These are phyloP conservation scores for Zygothrica quintamaculata DNA, from an alignment of 2,888 invertebrate species.

Conservation along the genomic window DNA sequence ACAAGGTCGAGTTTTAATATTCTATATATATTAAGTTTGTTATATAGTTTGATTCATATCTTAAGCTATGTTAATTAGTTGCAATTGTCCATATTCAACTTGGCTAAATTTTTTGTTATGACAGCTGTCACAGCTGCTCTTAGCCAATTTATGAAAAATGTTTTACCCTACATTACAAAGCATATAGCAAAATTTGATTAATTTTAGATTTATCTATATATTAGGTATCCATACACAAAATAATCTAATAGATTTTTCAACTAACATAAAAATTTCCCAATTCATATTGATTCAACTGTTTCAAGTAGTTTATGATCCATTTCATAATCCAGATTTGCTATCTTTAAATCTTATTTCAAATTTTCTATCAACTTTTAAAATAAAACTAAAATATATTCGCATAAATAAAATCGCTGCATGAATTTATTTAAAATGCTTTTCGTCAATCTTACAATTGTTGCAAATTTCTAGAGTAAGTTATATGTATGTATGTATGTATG, in stretches of 20 bases:
- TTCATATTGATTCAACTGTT: too few species aligned
- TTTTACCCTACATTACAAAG: too few species aligned
- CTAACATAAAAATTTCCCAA: too few species aligned
- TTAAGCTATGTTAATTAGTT: not conserved
- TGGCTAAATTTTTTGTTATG: too few species aligned
- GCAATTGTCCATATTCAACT: not conserved
- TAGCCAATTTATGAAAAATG: too few species aligned
- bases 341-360: not conserved
- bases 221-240: too few species aligned
- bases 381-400: conserved; percentile 39
- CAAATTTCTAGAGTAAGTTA: conserved; percentile 64
- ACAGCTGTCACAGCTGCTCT: too few species aligned
- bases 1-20: conserved; percentile 39
- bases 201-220: too few species aligned
- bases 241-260: too few species aligned
- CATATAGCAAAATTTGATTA: too few species aligned
- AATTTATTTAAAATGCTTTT: conserved; percentile 78
- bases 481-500: conserved; percentile 25
- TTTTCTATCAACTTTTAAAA: not conserved
- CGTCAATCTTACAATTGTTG: conserved; percentile 82
- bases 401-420: conserved; percentile 72
- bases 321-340: too few species aligned
- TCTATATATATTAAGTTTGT: conserved; percentile 16
- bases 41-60: conserved; percentile 19
- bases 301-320: too few species aligned